A percentile compares a stretch with the other conserved stretches of the same genome.
Conservation (phyloP, 37 sponge, comb jelly and placozoan species). For the Halichondria panicea region DNA sequence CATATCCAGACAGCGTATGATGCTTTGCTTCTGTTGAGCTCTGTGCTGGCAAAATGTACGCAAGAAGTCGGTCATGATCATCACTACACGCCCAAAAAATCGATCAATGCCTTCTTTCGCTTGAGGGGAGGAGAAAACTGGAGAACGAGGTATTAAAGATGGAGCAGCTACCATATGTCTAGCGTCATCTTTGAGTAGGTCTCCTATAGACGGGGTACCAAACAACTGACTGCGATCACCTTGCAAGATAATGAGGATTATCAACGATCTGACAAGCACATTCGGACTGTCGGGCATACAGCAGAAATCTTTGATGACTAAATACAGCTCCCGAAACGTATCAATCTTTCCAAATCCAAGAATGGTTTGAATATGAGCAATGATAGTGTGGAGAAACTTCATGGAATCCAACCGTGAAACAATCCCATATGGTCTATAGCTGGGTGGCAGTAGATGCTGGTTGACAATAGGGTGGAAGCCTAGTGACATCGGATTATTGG, state of each 20-base stretch:
- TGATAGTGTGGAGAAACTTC: conserved; percentile 3
- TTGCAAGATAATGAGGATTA: conserved; percentile 44
- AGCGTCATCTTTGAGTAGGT: conserved; percentile 56
- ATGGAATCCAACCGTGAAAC: conserved; percentile 38
- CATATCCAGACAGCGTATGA: conserved; percentile 45
- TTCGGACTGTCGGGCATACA: conserved; percentile 27
- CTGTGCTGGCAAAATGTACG: conserved; percentile 77
- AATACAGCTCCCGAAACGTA: conserved; percentile 44
- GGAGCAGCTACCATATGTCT: conserved; percentile 57
- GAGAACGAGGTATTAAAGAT: conserved; percentile 74
- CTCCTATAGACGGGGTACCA: conserved; percentile 51
- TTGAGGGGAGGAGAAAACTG: conserved; percentile 44
- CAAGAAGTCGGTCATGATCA: conserved; percentile 44
- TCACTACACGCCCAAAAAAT: conserved; percentile 39
- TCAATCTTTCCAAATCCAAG: conserved; percentile 27
- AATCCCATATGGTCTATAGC: conserved; percentile 53
- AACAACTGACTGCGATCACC: conserved; percentile 44
- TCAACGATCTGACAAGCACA: conserved; percentile 69
- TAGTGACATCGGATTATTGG: conserved; percentile 39
- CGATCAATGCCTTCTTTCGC: conserved; percentile 44
- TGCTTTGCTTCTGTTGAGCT: conserved; percentile 62
- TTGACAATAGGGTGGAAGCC: conserved; percentile 84
- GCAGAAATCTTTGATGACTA: conserved; percentile 34
- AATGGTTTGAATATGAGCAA: conserved; percentile 41
- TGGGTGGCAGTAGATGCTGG: conserved; percentile 83